Evolutionary conservation across 2,888 invertebrate genomes (phyloP).

Genomic region (Cyclophora albipunctata): DNA sequence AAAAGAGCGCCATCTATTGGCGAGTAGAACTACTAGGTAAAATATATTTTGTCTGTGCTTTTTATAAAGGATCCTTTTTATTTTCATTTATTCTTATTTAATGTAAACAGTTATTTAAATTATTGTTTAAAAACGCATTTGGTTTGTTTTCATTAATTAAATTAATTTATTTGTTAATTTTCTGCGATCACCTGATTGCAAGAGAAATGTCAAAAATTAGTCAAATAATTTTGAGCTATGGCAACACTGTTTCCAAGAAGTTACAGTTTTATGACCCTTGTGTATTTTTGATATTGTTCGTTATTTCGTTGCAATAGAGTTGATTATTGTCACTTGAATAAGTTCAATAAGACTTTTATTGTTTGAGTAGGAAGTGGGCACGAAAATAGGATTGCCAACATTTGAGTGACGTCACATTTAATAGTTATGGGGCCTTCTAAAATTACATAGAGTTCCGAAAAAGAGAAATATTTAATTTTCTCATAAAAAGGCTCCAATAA

Average conservation of each 20-base stretch:
- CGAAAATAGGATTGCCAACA: conserved; percentile 75
- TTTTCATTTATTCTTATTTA: too few relatives aligned
- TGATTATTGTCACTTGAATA: conserved; percentile 36
- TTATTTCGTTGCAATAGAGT: conserved; percentile 37
- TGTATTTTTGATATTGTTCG: conserved; percentile 36
- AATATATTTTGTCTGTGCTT: neutral
- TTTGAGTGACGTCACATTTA: conserved; percentile 68
- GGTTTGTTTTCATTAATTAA: too few relatives aligned
- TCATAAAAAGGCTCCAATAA: conserved; percentile 44
- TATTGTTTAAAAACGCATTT: too few relatives aligned
- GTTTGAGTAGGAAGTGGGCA: conserved; percentile 59
- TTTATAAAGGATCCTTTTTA: neutral
- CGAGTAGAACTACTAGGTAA: conserved; percentile 13
- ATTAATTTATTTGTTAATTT: neutral
- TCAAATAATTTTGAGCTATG: conserved; percentile 5
- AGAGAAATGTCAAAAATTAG: conserved; percentile 10
- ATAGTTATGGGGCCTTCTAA: conserved; percentile 67
- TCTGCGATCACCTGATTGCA: neutral
- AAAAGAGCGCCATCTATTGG: conserved; percentile 24
- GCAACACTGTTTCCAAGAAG: conserved; percentile 34
- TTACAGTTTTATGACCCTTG: conserved; percentile 36
- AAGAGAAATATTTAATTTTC: conserved; percentile 53
- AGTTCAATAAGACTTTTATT: conserved; percentile 44
- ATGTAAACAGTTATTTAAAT: too few relatives aligned
- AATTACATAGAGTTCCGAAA: conserved; percentile 55